A percentile compares a stretch with the other conserved stretches of the same genome.
These are phyloP conservation scores for Tor tambroides DNA, from an alignment of 2,113 vertebrate genomes.

Conservation along the genomic window DNA sequence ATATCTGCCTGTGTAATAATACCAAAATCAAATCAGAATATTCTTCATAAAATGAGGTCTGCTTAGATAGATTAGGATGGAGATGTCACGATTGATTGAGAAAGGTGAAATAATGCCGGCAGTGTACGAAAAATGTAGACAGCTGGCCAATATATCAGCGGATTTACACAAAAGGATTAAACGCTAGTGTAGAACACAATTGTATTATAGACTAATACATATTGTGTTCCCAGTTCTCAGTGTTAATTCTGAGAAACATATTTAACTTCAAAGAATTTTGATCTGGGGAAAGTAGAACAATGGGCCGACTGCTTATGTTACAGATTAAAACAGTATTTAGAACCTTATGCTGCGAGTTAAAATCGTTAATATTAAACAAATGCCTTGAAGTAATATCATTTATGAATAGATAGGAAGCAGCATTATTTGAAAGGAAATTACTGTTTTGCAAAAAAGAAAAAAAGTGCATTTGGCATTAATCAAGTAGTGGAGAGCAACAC, in stretches of 20 bases:
- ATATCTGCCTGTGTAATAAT: constrained; percentile 5
- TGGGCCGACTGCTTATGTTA: constrained; percentile 18
- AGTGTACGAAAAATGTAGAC: constrained; percentile 71
- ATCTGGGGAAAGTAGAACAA: constrained; percentile 3
- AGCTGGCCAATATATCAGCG: constrained; percentile 76
- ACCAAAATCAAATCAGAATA: background rate
- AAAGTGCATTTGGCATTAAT: background rate
- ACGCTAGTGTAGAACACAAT: constrained; percentile 63
- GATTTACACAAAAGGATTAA: constrained; percentile 78
- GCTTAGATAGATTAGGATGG: constrained; percentile 67
- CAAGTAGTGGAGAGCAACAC: too few relatives aligned
- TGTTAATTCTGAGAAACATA: constrained; percentile 51
- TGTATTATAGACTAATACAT: constrained; percentile 67
- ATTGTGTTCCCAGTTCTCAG: constrained; percentile 50
- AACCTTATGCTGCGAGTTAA: constrained; percentile 17
- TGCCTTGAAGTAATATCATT: background rate
- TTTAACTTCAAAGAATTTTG: constrained; percentile 41
- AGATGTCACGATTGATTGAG: constrained; percentile 78
- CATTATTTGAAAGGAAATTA: background rate
- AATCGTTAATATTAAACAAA: constrained; percentile 22
- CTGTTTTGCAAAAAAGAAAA: background rate
- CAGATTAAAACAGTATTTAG: constrained; percentile 28
- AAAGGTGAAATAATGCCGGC: constrained; percentile 70
- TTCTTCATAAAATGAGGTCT: constrained; percentile 61
- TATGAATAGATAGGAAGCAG: background rate